Percentiles rank a stretch among this genome's conserved stretches.
These are phyloP conservation scores for Diplogasteroides magnus DNA, from an alignment of 1,140 invertebrate genomes.

Conservation along the genomic window DNA sequence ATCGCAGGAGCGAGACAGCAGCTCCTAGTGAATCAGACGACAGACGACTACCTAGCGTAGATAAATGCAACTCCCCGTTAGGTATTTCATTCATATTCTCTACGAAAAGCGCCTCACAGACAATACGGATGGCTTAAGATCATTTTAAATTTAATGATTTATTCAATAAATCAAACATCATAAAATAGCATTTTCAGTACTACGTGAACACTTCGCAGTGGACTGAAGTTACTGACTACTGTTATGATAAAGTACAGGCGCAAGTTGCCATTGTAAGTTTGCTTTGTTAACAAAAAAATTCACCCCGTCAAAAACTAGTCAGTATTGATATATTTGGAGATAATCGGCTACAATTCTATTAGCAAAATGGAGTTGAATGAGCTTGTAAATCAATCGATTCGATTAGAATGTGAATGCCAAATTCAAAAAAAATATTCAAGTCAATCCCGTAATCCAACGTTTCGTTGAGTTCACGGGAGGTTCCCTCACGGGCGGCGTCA, in stretches of 20 bases:
- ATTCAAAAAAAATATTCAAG: background rate
- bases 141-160: background rate
- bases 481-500: conserved; percentile 65
- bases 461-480: conserved; percentile 57
- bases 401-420: background rate
- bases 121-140: too few species aligned
- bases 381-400: too few species aligned
- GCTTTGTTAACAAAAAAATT: background rate
- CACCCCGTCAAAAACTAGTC: too few species aligned
- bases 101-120: too few species aligned
- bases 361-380: too few species aligned
- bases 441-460: background rate
- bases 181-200: conserved; percentile 41
- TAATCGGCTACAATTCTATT: too few species aligned
- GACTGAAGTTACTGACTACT: conserved; percentile 64
- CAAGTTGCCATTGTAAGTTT: conserved; percentile 56
- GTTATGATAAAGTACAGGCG: conserved; percentile 64
- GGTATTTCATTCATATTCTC: too few species aligned
- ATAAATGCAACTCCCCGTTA: too few species aligned
- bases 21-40: too few species aligned
- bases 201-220: conserved; percentile 59
- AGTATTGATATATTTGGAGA: too few species aligned
- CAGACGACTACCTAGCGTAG: too few species aligned
- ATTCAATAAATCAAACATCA: background rate
- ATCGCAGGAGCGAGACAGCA: too few species aligned